Percentiles rank a stretch among this genome's conserved stretches.
phyloP scores from a whole-genome alignment of 2,797 vertebrate genomes.

The Phrynocephalus guinanensis region DNA sequence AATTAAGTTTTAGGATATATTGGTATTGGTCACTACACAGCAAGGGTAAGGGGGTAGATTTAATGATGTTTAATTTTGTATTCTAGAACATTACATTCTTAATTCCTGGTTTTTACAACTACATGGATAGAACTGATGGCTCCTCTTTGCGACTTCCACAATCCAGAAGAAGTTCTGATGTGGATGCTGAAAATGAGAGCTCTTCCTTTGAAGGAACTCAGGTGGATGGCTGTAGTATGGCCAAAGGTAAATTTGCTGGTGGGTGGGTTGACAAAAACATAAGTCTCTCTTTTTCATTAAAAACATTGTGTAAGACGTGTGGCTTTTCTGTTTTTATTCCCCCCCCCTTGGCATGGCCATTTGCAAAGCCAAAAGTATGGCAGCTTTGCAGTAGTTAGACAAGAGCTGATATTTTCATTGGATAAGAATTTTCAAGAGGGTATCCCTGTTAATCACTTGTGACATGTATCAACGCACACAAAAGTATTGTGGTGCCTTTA shows the following conservation, averaged over 20 bases:
- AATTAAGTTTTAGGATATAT: neutral
- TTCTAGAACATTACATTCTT: conserved; percentile 89
- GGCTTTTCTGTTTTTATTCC: neutral
- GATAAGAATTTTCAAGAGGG: no score
- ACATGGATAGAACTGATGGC: conserved; percentile 76
- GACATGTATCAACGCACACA: no score
- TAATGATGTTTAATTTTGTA: conserved; percentile 8
- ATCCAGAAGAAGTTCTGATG: conserved; percentile 46
- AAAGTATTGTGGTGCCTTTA: no score
- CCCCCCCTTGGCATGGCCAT: neutral
- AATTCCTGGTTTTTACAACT: conserved; percentile 91
- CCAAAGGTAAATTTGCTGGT: conserved; percentile 59
- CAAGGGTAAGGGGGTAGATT: neutral
- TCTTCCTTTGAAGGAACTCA: conserved; percentile 16
- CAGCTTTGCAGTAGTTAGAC: neutral
- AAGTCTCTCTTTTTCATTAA: neutral
- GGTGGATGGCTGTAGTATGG: conserved; percentile 37
- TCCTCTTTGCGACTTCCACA: conserved; percentile 59
- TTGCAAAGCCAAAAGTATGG: neutral
- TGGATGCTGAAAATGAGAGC: conserved; percentile 30
- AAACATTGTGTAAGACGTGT: neutral
- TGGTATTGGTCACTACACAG: neutral
- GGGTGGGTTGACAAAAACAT: neutral
- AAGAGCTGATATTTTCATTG: neutral
- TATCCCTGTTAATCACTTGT: no score